Evolutionary conservation across 1,140 invertebrate species (phyloP), one percentile per base, ranked within the genome.

Genomic region (Halotydeus destructor): DNA sequence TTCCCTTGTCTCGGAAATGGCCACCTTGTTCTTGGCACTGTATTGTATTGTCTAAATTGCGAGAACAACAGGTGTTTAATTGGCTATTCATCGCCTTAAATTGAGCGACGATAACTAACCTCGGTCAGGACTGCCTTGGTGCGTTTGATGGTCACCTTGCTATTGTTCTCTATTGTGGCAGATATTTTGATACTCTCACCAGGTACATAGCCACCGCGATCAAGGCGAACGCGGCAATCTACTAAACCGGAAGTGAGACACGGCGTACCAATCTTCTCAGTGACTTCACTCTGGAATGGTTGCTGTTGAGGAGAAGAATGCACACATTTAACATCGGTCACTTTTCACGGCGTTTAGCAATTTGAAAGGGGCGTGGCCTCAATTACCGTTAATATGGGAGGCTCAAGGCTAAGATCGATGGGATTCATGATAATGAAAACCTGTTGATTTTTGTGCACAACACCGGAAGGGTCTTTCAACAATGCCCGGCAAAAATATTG

Each of bases 381-480:
- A 69, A 73, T 74, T 68, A 89, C 84, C 54, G 79, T 70, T 46
- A 91, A 62, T 49, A 83, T 74, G 2, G 79, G 71, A 24, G 82
- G 81, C 55, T 89, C 84, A 53, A 85, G 62, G 61, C 89, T 89
- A 45, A 93, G 64, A 62, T 93, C 84, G 43, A 91, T 86, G 1
- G 83, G 83, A 60, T 83, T 89, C 81, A 91, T 88, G 0, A 93
- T 81, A 51, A 91, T 86, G 58, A 93, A 91, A 6, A 89, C 83
- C 65, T 89, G 84, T 59, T 91, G 84, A 57, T 89, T 89, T 62
- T 91, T 89, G 56, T 91, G 84, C 3, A 79, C 80, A 9, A 91
- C 62, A 2, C 83, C 83, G 49, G 79, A 82, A 2, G 80, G 78
- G 57, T 89, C 84, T 37, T 81, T 65, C 1, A 89, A 63, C 1